These are phyloP conservation scores for Circaetus cinerascens DNA, from an alignment of 2,113 vertebrate genomes.

Conservation along the genomic window DNA sequence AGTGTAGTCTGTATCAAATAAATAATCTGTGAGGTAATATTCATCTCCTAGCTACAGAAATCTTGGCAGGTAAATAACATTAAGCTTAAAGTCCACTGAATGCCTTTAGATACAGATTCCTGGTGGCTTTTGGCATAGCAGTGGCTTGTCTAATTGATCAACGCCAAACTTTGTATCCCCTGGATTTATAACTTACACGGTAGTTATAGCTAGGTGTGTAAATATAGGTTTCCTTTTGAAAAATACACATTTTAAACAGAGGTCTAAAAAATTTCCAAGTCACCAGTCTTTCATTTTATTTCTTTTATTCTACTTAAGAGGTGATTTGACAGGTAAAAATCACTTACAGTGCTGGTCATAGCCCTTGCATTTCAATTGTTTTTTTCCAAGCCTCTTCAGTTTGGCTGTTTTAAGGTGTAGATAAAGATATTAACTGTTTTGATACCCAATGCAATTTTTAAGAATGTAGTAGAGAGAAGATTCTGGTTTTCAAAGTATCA, in stretches of 20 bases:
- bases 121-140: not conserved
- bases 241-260: not conserved
- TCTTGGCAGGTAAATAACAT: not conserved
- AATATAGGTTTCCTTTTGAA: not conserved
- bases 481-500: not conserved
- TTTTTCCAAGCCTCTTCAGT: not conserved
- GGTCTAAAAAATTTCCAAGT: not conserved
- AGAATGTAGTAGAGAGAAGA: not conserved
- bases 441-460: not conserved
- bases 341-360: not conserved
- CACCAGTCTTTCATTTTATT: not conserved
- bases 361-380: not conserved
- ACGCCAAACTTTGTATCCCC: not conserved
- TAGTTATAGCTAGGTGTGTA: not conserved
- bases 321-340: not conserved
- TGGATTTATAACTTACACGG: not conserved
- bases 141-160: not conserved
- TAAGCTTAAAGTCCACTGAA: not conserved
- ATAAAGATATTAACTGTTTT: not conserved
- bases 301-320: not conserved
- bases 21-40: not conserved
- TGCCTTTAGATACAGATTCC: not conserved
- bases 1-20: not conserved
- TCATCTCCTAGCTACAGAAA: not conserved
- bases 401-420: not conserved